These are phyloP conservation scores for Cyrtorhinus lividipennis DNA, from an alignment of 1,140 invertebrate genomes.

Conservation along the genomic window DNA sequence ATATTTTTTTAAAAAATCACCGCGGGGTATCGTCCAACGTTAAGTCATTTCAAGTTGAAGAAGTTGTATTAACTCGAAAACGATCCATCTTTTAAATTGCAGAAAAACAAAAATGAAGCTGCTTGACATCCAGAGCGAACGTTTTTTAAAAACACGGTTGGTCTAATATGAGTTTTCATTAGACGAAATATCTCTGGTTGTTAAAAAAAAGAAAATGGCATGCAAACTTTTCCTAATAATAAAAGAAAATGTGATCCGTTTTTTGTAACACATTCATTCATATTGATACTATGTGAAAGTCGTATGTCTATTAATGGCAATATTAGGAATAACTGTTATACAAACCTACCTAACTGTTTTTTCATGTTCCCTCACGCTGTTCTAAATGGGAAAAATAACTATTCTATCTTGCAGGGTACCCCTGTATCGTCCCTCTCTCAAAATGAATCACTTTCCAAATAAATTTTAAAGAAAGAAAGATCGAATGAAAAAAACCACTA, in stretches of 20 bases:
- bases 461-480: no score
- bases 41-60: no score
- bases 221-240: neutral
- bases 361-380: neutral
- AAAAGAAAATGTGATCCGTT: conserved; percentile 5
- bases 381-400: neutral
- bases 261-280: neutral
- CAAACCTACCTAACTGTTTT: neutral
- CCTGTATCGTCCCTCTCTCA: neutral
- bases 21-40: no score
- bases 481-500: no score
- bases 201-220: neutral
- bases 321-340: conserved; percentile 1
- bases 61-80: no score
- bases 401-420: neutral
- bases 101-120: conserved; percentile 3
- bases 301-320: conserved; percentile 5
- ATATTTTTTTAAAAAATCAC: no score
- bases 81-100: no score
- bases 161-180: no score
- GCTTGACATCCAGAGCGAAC: neutral
- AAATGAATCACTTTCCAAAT: neutral
- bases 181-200: neutral
- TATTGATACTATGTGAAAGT: conserved; percentile 1
- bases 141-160: no score